Conservation (phyloP, 2,113 vertebrate genomes). For the Ceyx margarethae region DNA sequence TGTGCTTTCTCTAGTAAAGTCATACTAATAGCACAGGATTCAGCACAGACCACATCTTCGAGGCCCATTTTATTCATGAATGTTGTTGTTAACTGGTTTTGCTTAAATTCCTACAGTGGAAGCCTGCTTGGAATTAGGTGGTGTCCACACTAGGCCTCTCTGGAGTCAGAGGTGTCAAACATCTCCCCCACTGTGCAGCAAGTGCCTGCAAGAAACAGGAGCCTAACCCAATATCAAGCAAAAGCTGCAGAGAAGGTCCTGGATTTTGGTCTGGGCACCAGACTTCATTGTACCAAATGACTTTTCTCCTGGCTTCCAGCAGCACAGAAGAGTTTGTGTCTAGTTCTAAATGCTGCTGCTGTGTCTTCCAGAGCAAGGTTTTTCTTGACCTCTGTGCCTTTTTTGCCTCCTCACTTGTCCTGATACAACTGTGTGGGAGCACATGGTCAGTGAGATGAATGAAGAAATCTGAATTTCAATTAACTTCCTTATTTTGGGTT, state of each 20-base stretch:
- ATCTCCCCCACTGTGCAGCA: neutral
- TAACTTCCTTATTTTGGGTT: constrained; percentile 16
- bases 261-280: neutral
- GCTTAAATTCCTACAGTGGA: neutral
- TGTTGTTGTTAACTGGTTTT: neutral
- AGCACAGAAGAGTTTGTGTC: neutral
- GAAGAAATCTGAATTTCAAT: neutral
- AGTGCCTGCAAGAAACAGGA: neutral
- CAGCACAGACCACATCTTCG: too few relatives aligned
- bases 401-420: neutral
- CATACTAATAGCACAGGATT: neutral
- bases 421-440: neutral
- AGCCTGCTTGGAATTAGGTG: neutral
- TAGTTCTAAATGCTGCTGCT: neutral
- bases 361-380: neutral
- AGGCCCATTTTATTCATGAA: neutral
- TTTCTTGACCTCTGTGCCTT: neutral
- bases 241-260: neutral
- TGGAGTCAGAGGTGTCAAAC: neutral
- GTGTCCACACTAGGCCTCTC: rapidly evolving
- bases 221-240: neutral
- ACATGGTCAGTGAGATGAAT: neutral
- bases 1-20: neutral
- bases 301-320: neutral
- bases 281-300: neutral